These are phyloP conservation scores for Scalopus aquaticus DNA, from an alignment of 2,113 vertebrate genomes.

Conservation along the genomic window DNA sequence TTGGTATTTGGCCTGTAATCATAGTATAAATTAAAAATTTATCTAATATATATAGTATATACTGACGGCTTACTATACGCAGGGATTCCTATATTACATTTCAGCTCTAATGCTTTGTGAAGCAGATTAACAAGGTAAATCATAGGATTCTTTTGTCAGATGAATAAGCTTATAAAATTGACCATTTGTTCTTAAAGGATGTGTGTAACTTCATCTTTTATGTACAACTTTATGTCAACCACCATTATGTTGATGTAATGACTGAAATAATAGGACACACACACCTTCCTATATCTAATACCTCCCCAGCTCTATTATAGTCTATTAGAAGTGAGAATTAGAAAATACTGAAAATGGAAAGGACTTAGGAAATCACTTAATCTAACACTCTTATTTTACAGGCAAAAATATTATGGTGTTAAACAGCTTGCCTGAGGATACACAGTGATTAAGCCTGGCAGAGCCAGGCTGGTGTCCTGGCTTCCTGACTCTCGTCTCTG, in stretches of 20 bases:
- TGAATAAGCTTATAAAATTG: not conserved
- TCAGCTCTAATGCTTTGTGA: not conserved
- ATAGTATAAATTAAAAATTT: not conserved
- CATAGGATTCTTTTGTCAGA: not conserved
- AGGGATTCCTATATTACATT: not conserved
- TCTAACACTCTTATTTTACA: not conserved
- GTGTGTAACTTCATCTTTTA: not conserved
- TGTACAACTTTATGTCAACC: not conserved
- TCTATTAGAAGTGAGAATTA: not conserved
- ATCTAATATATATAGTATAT: not conserved
- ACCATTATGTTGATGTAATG: not conserved
- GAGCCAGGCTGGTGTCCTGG: not conserved
- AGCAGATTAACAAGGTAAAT: not conserved
- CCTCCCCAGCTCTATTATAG: not conserved
- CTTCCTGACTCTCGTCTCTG: not conserved
- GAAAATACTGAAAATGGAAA: not conserved
- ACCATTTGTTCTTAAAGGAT: not conserved
- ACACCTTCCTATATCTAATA: not conserved
- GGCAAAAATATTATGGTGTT: not conserved
- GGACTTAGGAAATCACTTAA: not conserved
- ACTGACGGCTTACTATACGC: not conserved
- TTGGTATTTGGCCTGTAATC: constrained; percentile 60
- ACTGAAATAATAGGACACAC: not conserved
- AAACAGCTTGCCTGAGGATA: not conserved
- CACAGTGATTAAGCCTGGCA: not conserved